Evolutionary conservation across 2,797 vertebrate genomes (phyloP).

Genomic region (Clarias pachynema): DNA sequence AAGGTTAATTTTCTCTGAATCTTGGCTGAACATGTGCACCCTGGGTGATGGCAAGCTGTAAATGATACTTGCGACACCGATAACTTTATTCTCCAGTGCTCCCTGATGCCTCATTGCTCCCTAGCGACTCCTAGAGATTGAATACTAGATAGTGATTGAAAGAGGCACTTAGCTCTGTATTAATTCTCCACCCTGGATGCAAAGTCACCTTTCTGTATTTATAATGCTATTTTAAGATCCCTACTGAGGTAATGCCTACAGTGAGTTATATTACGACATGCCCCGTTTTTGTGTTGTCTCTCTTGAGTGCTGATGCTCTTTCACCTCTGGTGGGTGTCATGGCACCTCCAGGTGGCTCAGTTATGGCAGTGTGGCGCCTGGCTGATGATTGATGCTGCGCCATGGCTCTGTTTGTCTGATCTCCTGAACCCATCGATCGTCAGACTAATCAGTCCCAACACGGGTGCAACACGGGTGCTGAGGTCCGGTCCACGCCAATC

Average conservation of each 20-base stretch:
- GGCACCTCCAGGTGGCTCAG: conserved; percentile 14
- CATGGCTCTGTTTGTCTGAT: conserved; percentile 45
- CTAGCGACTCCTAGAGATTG: conserved; percentile 14
- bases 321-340: conserved; percentile 21
- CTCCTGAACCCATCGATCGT: conserved; percentile 49
- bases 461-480: conserved; percentile 12
- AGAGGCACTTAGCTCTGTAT: conserved; percentile 15
- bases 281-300: conserved; percentile 9
- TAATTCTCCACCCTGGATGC: neutral
- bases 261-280: conserved; percentile 22
- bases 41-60: conserved; percentile 28
- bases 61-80: conserved; percentile 34
- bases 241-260: conserved; percentile 14
- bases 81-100: conserved; percentile 41
- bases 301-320: conserved; percentile 11
- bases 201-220: conserved; percentile 1
- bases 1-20: conserved; percentile 51
- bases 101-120: conserved; percentile 33
- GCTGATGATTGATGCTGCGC: conserved; percentile 42
- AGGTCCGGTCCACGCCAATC: conserved; percentile 20
- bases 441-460: conserved; percentile 47
- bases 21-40: conserved; percentile 34
- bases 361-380: conserved; percentile 12
- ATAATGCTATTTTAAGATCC: conserved; percentile 5
- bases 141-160: conserved; percentile 25